Percentiles rank a stretch among this genome's conserved stretches.
Conservation (phyloP, 2,113 vertebrate genomes). For the Tetrao urogallus region DNA sequence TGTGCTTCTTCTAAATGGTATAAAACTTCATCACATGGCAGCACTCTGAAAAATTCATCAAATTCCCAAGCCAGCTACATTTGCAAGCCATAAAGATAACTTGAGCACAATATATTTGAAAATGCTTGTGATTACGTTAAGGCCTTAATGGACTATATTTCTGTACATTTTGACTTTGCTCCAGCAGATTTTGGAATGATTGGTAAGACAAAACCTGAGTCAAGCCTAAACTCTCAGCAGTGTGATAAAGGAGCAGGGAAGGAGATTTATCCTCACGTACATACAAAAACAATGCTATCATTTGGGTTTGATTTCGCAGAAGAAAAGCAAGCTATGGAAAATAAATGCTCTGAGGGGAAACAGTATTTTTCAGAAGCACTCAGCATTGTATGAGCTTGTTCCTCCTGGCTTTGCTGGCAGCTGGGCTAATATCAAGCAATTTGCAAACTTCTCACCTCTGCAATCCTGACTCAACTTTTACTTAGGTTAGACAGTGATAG, state of each 20-base stretch:
- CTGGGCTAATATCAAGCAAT: neutral
- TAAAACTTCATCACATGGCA: conserved; percentile 13
- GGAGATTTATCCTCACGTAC: neutral
- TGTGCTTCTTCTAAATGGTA: neutral
- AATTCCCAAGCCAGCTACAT: conserved; percentile 8
- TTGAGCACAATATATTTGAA: conserved; percentile 19
- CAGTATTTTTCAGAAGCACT: neutral
- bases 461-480: neutral
- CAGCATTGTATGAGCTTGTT: rapidly evolving
- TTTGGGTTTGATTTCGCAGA: neutral
- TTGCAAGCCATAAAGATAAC: conserved; percentile 37
- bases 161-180: neutral
- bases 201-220: conserved; percentile 1
- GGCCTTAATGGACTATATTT: conserved; percentile 46
- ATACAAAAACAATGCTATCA: neutral
- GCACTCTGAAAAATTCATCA: conserved; percentile 11
- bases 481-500: too few species aligned
- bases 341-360: neutral
- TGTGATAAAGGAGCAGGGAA: neutral
- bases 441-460: too few species aligned
- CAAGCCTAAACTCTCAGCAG: neutral
- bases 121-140: neutral
- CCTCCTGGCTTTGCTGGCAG: rapidly evolving
- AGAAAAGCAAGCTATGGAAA: conserved; percentile 8
- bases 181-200: conserved; percentile 16